A percentile compares a stretch with the other conserved stretches of the same genome.
Evolutionary conservation across 2,888 invertebrate genomes (phyloP).

Genomic region (Watsonalla cultraria): DNA sequence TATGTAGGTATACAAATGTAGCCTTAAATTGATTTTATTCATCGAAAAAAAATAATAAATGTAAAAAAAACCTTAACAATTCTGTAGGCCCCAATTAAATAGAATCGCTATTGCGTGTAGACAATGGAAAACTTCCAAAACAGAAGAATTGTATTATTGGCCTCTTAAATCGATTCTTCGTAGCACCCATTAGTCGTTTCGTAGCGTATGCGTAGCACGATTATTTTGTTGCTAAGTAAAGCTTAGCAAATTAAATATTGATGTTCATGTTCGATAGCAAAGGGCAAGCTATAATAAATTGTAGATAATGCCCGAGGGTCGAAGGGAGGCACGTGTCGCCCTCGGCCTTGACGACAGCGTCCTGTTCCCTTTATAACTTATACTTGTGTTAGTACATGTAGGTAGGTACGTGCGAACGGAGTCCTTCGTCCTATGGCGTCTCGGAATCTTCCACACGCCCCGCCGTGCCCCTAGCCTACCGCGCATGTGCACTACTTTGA

Average conservation of each 20-base stretch:
- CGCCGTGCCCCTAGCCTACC: conserved; percentile 54
- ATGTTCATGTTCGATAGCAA: neutral
- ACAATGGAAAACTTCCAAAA: no score
- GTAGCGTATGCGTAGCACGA: no score
- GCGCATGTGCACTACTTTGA: conserved; percentile 62
- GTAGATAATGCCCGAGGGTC: conserved; percentile 20
- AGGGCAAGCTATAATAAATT: neutral
- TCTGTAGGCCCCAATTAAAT: no score
- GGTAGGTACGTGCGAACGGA: conserved; percentile 29
- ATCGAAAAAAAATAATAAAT: no score
- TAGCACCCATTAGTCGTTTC: no score
- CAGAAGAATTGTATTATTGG: no score
- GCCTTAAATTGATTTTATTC: no score
- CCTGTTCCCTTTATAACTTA: conserved; percentile 13
- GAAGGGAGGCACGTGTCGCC: conserved; percentile 45
- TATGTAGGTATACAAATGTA: neutral
- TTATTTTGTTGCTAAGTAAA: no score
- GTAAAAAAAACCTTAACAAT: no score
- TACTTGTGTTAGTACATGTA: conserved; percentile 16
- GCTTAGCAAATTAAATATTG: neutral
- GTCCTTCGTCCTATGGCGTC: conserved; percentile 62
- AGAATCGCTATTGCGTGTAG: no score
- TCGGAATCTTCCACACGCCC: conserved; percentile 57
- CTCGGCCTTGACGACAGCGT: conserved; percentile 58
- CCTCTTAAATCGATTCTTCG: no score